phyloP scores from a whole-genome alignment of 2,888 invertebrate species.

The Acleris sparsana region DNA sequence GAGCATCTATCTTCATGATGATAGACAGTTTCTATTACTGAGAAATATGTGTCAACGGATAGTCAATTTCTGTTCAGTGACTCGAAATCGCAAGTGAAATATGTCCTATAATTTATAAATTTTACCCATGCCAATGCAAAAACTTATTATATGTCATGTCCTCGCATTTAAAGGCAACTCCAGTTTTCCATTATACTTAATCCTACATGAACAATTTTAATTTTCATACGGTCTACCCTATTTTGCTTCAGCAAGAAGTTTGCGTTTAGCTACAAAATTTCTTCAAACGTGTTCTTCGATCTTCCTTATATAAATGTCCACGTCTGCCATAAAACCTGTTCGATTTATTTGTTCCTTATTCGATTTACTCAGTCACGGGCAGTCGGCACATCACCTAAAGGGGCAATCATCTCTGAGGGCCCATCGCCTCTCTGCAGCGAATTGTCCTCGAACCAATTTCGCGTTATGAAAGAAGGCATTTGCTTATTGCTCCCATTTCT shows the following conservation, averaged over 20 bases:
- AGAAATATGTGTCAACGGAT: conserved; percentile 27
- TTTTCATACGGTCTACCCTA: too few relatives aligned
- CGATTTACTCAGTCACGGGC: conserved; percentile 49
- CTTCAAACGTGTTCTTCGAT: conserved; percentile 4
- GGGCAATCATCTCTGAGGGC: conserved; percentile 61
- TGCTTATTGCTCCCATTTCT: conserved; percentile 75
- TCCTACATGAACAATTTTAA: too few relatives aligned
- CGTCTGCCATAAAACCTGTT: conserved; percentile 21
- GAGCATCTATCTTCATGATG: conserved; percentile 34
- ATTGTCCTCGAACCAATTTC: conserved; percentile 76
- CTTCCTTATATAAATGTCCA: conserved; percentile 24
- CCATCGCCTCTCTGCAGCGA: conserved; percentile 60
- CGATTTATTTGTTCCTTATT: conserved; percentile 42
- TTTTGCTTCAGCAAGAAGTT: too few relatives aligned
- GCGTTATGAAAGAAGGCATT: conserved; percentile 77
- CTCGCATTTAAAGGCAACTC: too few relatives aligned
- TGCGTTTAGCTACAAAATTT: conserved; percentile 3
- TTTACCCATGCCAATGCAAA: not conserved
- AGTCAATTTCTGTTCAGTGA: conserved; percentile 19
- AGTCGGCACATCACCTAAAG: conserved; percentile 44
- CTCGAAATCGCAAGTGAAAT: conserved; percentile 8
- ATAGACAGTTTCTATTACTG: conserved; percentile 26
- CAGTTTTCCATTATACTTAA: too few relatives aligned
- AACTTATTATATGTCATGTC: too few relatives aligned
- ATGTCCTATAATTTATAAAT: not conserved